phyloP scores from a whole-genome alignment of 2,797 vertebrate species.

The Dromococcyx pavoninus region DNA sequence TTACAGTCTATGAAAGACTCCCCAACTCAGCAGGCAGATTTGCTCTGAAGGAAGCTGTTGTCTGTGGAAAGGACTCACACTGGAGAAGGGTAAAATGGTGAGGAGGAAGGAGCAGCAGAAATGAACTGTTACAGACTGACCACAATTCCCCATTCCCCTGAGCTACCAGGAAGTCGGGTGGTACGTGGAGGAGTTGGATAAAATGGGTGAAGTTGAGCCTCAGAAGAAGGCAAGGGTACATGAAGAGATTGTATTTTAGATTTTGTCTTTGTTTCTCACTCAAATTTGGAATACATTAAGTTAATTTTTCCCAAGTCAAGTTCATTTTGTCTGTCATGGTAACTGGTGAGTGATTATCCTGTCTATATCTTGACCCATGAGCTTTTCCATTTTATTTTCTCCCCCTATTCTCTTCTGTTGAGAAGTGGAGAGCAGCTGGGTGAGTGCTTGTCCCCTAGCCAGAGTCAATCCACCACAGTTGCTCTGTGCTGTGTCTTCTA shows the following conservation, averaged over 20 bases:
- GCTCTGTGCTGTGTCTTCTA: background rate
- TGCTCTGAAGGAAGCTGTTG: background rate
- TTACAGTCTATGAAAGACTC: background rate
- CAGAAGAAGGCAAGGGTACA: rapidly evolving
- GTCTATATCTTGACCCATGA: background rate
- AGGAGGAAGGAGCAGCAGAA: background rate
- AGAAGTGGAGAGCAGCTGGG: background rate
- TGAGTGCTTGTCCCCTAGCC: background rate
- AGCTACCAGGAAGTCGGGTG: rapidly evolving
- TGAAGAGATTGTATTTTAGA: background rate
- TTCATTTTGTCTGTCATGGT: background rate
- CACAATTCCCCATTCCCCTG: background rate
- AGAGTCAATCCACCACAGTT: background rate
- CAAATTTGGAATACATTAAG: background rate
- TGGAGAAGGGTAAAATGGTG: background rate
- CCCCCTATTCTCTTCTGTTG: background rate
- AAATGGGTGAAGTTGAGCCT: background rate
- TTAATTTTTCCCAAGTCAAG: too few species aligned
- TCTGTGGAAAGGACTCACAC: background rate
- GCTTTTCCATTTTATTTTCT: background rate
- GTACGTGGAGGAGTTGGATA: background rate
- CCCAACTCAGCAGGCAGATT: background rate
- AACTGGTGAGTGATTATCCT: background rate
- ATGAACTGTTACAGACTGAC: background rate
- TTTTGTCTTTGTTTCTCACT: background rate